Percentiles rank a stretch among this genome's conserved stretches.
These are phyloP conservation scores for Hormiphora californensis DNA, from an alignment of 37 sponge, comb jelly and placozoan genomes.

Conservation along the genomic window DNA sequence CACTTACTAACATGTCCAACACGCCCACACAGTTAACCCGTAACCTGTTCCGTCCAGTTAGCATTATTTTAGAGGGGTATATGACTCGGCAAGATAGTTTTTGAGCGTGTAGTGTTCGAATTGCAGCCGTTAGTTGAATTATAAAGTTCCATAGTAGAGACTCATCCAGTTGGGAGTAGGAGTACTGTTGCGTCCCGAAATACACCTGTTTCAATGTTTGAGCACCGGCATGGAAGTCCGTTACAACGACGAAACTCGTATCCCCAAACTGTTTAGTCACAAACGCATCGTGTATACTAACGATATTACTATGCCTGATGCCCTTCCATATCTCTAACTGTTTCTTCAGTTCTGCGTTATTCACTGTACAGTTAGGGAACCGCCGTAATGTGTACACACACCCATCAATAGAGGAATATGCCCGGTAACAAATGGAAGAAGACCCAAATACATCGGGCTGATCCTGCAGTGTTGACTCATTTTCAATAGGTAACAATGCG, in stretches of 20 bases:
- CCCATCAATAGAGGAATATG: slow-evolving; percentile 2
- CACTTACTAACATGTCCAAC: slow-evolving; percentile 66
- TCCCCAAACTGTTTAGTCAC: slow-evolving; percentile 84
- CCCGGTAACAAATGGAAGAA: slow-evolving; percentile 40
- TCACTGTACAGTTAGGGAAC: slow-evolving; percentile 63
- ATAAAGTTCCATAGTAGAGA: slow-evolving; percentile 72
- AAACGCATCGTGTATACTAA: slow-evolving; percentile 73
- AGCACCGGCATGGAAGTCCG: slow-evolving; percentile 79
- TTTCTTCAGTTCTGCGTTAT: slow-evolving; percentile 60
- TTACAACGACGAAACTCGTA: slow-evolving; percentile 72
- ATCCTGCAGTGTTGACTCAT: not conserved
- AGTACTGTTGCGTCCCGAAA: slow-evolving; percentile 27
- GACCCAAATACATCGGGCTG: slow-evolving; percentile 32
- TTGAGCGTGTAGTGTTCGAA: slow-evolving; percentile 61
- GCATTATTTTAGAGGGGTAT: slow-evolving; percentile 65
- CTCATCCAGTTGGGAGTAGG: slow-evolving; percentile 54
- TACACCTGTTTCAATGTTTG: slow-evolving; percentile 61
- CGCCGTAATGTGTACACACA: slow-evolving; percentile 50
- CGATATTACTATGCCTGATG: slow-evolving; percentile 63
- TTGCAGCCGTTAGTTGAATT: slow-evolving; percentile 70
- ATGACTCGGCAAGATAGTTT: slow-evolving; percentile 67
- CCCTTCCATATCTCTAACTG: slow-evolving; percentile 68
- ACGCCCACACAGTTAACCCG: slow-evolving; percentile 69
- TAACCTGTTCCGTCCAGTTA: slow-evolving; percentile 59
- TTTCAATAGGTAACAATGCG: slow-evolving; percentile 67